These are phyloP conservation scores for Pseudopipra pipra DNA, from an alignment of 2,113 vertebrate species.

Conservation along the genomic window DNA sequence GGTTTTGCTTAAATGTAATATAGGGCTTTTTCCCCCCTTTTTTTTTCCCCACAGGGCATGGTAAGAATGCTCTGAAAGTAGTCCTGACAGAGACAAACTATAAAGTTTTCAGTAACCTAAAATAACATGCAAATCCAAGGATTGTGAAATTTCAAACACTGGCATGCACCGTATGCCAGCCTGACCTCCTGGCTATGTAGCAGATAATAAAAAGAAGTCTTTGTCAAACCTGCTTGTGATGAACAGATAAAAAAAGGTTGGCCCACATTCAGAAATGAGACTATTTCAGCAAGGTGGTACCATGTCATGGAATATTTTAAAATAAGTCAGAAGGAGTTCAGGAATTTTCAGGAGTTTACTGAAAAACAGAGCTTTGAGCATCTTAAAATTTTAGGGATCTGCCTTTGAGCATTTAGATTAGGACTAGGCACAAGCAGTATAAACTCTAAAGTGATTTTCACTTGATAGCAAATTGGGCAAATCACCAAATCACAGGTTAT, in stretches of 20 bases:
- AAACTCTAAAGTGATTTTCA: neutral
- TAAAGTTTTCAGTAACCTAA: neutral
- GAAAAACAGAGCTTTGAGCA: neutral
- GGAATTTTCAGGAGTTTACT: neutral
- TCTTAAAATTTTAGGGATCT: neutral
- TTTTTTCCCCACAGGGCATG: neutral
- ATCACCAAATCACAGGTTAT: neutral
- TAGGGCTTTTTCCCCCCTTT: neutral
- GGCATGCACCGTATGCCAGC: neutral
- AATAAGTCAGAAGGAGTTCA: neutral
- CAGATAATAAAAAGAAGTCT: constrained; percentile 7
- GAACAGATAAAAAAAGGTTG: neutral
- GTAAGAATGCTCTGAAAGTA: neutral
- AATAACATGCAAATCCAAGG: neutral
- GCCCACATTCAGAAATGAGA: neutral
- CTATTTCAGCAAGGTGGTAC: neutral
- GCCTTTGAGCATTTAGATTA: neutral
- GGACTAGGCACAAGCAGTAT: neutral
- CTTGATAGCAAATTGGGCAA: neutral
- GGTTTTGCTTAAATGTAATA: neutral
- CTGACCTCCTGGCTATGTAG: constrained; percentile 14
- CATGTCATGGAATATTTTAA: neutral
- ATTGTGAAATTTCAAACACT: neutral
- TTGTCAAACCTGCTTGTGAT: neutral
- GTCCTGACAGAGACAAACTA: neutral